Evolutionary conservation across 2,113 vertebrate species (phyloP).

Genomic region (Electrona antarctica): DNA sequence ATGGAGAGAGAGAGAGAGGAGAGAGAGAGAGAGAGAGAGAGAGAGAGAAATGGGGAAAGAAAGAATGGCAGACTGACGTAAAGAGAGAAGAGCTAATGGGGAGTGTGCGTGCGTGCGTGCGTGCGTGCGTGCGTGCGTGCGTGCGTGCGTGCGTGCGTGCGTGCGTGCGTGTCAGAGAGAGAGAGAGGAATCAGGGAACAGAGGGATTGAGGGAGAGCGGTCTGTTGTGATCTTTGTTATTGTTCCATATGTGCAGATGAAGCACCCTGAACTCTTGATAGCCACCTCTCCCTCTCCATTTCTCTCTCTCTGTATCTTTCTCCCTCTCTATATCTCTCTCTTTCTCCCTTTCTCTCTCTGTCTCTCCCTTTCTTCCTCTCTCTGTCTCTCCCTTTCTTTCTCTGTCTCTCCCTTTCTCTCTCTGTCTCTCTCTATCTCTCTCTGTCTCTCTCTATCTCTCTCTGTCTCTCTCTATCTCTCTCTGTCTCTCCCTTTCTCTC

Average conservation of each 20-base stretch:
- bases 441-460: no score
- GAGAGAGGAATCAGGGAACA: conserved; percentile 16
- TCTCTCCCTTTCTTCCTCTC: neutral
- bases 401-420: neutral
- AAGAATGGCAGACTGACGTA: conserved; percentile 10
- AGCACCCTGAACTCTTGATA: neutral
- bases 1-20: conserved; percentile 18
- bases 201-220: conserved; percentile 12
- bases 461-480: no score
- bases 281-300: conserved; percentile 9
- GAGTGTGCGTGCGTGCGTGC: no score
- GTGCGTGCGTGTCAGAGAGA: conserved; percentile 56
- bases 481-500: neutral
- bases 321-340: no score
- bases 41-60: conserved; percentile 26
- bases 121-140: no score
- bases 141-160: no score
- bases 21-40: conserved; percentile 66
- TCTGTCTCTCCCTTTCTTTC: neutral
- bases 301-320: conserved; percentile 17
- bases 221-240: conserved; percentile 66
- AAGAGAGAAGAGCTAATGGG: no score
- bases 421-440: conserved; percentile 7
- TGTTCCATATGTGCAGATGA: conserved; percentile 49
- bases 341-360: conserved; percentile 14